Base-by-base conservation (phyloP, 2,113 vertebrate genomes). In the Leuciscus idus region DNA sequence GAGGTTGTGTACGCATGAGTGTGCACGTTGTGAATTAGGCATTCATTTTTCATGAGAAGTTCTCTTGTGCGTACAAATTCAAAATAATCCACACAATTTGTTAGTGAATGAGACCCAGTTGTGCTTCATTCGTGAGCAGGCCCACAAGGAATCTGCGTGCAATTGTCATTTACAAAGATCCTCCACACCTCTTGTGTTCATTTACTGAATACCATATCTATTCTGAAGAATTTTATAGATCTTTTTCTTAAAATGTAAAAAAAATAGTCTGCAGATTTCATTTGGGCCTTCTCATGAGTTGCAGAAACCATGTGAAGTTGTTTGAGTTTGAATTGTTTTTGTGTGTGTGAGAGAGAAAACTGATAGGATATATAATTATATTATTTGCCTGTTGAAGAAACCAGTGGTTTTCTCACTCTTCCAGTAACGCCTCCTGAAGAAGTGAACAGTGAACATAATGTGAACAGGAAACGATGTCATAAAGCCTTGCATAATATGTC, bases 401-500 rank as follows among this genome's bases (percentile, higher is more conserved):
- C 11, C 52, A 17, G 64, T 28, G 57, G 81, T 77, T 83, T 57
- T 61, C 23, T 78, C 8, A 59, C 19, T 46, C 48, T 46, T 62
- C 36, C 28, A 50, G 83, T 46, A 28, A 21, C 39, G 3, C 5
- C 83, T 62, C 73, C 17, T 78, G 36, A 74, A 86, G 33, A 74
- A 78, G 12, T 30, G 17, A 33, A 39, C 33, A n/a, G 4, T n/a
- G 66, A 70, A 33, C 5, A 81, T 72, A 15, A 55, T 81, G 66
- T 64, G 79, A 84, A 70, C 48, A 75, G 75, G 64, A 70, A 85
- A 64, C 30, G 4, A 68, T 82, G 61, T 66, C 28, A 50, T 11
- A 43, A 85, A 81, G 83, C 80, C 64, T 85, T 83, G 80, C 33
- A 33, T 79, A 62, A 86, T 55, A 50, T 78, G 30, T 84, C 52